phyloP scores from a whole-genome alignment of 2,113 vertebrate genomes.

The Micromys minutus region DNA sequence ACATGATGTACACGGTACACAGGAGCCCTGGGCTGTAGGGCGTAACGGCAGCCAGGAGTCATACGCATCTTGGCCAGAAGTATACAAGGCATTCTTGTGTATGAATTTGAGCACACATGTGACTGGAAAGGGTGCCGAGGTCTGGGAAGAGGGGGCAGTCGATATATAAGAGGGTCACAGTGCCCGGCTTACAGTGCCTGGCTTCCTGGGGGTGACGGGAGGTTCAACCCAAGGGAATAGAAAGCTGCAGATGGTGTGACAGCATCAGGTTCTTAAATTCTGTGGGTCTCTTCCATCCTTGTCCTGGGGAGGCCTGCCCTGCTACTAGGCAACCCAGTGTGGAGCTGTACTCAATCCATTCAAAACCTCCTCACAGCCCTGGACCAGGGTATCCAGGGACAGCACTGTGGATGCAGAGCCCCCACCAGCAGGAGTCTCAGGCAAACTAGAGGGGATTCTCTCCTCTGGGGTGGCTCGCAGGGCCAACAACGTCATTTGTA shows the following conservation, averaged over 20 bases:
- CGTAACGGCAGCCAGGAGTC: background rate
- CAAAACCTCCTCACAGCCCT: background rate
- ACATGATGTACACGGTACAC: fast-evolving
- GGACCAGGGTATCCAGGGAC: background rate
- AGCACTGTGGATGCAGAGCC: background rate
- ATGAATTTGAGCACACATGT: background rate
- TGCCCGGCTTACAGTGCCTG: too few species aligned
- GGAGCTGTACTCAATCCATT: background rate
- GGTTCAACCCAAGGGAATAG: fast-evolving
- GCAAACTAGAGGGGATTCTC: background rate
- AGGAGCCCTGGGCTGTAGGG: background rate
- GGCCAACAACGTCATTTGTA: background rate
- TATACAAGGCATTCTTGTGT: background rate
- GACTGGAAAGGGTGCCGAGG: background rate
- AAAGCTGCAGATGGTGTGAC: fast-evolving
- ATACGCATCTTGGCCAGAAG: too few species aligned
- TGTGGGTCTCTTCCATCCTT: background rate
- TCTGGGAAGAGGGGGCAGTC: background rate
- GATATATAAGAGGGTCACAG: background rate
- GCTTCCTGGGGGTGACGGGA: background rate
- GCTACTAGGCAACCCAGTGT: background rate
- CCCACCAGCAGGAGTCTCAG: too few species aligned
- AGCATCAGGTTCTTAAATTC: background rate
- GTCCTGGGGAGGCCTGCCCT: background rate
- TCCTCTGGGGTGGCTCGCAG: background rate